Percentiles rank a stretch among this genome's conserved stretches.
Conservation (phyloP, 2,797 vertebrate genomes). For the Rhinella marina region DNA sequence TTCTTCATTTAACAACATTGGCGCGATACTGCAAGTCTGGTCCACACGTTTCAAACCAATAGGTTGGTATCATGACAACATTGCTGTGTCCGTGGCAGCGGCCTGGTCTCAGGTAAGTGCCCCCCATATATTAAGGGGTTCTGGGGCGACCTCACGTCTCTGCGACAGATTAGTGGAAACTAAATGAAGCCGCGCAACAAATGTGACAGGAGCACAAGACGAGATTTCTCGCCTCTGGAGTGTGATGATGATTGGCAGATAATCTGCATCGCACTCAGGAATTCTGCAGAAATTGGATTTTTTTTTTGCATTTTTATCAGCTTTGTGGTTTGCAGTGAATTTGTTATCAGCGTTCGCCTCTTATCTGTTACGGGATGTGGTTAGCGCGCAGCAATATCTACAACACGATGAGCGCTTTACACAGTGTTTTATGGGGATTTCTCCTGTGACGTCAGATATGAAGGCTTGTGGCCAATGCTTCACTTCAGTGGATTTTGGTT, state of each 20-base stretch:
- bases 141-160: too few relatives aligned
- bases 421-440: neutral
- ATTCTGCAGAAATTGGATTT: neutral
- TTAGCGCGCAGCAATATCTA: neutral
- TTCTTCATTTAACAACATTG: too few relatives aligned
- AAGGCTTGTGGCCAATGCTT: too few relatives aligned
- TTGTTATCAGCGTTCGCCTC: neutral
- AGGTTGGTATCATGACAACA: too few relatives aligned
- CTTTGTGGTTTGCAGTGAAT: neutral
- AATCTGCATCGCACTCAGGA: neutral
- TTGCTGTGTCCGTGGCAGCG: too few relatives aligned
- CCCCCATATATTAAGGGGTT: too few relatives aligned
- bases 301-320: neutral
- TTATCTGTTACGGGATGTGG: neutral
- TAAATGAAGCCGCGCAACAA: neutral
- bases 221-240: neutral
- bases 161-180: too few relatives aligned
- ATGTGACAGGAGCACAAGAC: neutral
- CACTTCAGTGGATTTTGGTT: too few relatives aligned
- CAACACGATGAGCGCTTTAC: neutral
- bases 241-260: neutral
- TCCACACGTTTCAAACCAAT: too few relatives aligned
- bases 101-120: too few relatives aligned
- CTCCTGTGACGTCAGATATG: neutral
- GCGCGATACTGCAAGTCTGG: too few relatives aligned